phyloP scores from a whole-genome alignment of 2,113 vertebrate species.

The Pluvialis apricaria region DNA sequence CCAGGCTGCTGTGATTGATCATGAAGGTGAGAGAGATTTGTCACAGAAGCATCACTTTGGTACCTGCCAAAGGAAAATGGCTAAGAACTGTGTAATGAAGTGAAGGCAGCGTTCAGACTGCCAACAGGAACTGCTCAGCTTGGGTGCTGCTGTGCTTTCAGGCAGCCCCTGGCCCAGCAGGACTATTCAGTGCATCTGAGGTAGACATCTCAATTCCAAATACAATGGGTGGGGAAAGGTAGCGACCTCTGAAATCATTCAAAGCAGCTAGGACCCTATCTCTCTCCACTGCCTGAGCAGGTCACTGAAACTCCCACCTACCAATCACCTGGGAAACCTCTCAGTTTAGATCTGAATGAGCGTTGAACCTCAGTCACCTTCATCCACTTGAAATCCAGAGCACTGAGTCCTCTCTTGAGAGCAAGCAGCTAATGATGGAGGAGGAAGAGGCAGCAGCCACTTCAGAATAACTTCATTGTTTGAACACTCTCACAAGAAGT shows the following conservation, averaged over 20 bases:
- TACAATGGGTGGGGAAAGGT: not conserved
- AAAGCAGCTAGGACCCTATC: not conserved
- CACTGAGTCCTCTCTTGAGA: slow-evolving; percentile 51
- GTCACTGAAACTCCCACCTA: slow-evolving; percentile 44
- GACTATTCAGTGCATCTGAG: not conserved
- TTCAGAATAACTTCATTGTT: slow-evolving; percentile 67
- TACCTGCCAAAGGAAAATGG: not conserved
- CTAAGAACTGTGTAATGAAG: not conserved
- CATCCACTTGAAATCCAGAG: slow-evolving; percentile 61
- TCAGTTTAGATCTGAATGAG: slow-evolving; percentile 44
- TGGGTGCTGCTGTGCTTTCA: not conserved
- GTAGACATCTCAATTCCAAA: not conserved
- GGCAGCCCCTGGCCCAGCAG: not conserved
- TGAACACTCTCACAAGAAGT: slow-evolving; percentile 66
- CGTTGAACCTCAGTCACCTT: slow-evolving; percentile 51
- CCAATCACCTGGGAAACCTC: slow-evolving; percentile 50
- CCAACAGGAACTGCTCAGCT: not conserved
- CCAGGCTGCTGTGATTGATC: not conserved
- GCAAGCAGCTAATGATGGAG: slow-evolving; percentile 58
- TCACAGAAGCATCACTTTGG: not conserved
- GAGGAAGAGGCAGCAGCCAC: slow-evolving; percentile 59
- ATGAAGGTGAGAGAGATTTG: not conserved
- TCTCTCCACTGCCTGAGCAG: slow-evolving; percentile 28
- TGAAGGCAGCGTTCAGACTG: not conserved
- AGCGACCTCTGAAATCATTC: slow-evolving; percentile 23